Evolutionary conservation across 2,797 vertebrate genomes (phyloP).

Genomic region (Staurois parvus): DNA sequence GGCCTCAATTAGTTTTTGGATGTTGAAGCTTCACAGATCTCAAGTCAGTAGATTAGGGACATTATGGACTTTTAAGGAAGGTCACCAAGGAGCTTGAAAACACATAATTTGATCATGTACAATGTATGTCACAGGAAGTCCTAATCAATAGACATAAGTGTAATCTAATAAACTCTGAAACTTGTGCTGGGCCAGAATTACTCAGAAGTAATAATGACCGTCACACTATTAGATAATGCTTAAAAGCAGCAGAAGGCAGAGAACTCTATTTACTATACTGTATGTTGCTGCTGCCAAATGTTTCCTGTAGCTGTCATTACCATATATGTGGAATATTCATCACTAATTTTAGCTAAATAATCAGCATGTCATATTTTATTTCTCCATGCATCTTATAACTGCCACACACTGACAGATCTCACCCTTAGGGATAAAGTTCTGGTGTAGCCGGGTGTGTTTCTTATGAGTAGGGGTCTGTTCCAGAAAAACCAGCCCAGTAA

Average conservation of each 20-base stretch:
- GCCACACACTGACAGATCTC: too few species aligned
- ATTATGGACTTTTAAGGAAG: neutral
- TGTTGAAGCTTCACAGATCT: neutral
- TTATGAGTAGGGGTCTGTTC: neutral
- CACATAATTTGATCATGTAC: constrained; percentile 18
- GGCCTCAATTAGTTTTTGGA: constrained; percentile 3
- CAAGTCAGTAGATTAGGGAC: neutral
- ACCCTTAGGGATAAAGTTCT: too few species aligned
- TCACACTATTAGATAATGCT: neutral
- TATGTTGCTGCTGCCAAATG: neutral
- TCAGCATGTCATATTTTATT: neutral
- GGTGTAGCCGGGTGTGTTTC: too few species aligned
- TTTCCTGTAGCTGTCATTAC: constrained; percentile 1
- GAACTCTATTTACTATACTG: neutral
- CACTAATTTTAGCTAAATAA: neutral
- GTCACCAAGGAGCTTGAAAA: neutral
- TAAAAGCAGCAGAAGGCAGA: neutral
- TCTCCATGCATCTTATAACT: neutral
- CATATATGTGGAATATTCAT: neutral
- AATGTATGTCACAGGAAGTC: constrained; percentile 43
- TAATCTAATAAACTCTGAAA: constrained; percentile 28
- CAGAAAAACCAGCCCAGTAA: neutral
- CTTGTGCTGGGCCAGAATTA: constrained; percentile 3
- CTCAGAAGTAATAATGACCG: neutral
- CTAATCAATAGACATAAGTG: constrained; percentile 31